Percentiles rank a stretch among this genome's conserved stretches.
Evolutionary conservation across 2,888 invertebrate species (phyloP).

Genomic region (Netelia fuscicornis): DNA sequence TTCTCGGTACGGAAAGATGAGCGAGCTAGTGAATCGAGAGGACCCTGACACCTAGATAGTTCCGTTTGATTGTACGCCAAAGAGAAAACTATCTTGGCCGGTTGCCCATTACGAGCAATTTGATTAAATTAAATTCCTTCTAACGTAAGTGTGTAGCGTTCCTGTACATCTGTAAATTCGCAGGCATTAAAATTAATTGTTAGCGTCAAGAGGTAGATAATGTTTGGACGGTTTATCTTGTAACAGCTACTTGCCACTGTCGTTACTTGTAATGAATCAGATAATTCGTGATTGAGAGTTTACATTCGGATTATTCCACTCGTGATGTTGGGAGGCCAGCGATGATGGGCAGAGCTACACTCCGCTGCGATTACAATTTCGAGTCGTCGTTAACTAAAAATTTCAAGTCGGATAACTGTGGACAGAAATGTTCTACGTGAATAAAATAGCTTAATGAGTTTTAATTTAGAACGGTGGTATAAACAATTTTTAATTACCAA

Average conservation of each 20-base stretch:
- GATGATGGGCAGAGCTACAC: background rate
- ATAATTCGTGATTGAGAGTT: conserved; percentile 3
- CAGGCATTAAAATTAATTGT: conserved; percentile 29
- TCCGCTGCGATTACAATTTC: too few relatives aligned
- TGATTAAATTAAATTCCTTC: conserved; percentile 64
- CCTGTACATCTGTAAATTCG: conserved; percentile 30
- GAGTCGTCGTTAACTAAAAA: too few relatives aligned
- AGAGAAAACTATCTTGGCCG: conserved; percentile 59
- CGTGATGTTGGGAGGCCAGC: background rate
- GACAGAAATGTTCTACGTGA: too few relatives aligned
- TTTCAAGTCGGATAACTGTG: too few relatives aligned
- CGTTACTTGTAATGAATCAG: conserved; percentile 24
- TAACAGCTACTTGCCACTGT: background rate
- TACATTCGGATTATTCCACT: background rate
- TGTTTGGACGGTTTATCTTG: conserved; percentile 29
- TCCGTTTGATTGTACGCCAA: conserved; percentile 64
- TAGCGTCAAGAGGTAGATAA: conserved; percentile 35
- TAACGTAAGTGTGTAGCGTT: conserved; percentile 45
- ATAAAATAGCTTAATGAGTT: too few relatives aligned
- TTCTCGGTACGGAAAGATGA: conserved; percentile 7
- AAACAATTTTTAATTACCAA: too few relatives aligned
- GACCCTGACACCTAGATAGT: conserved; percentile 59
- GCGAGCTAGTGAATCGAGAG: conserved; percentile 3
- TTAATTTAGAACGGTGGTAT: too few relatives aligned
- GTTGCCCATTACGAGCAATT: conserved; percentile 63